Evolutionary conservation across 2,113 vertebrate species (phyloP).

Genomic region (Gymnogyps californianus): DNA sequence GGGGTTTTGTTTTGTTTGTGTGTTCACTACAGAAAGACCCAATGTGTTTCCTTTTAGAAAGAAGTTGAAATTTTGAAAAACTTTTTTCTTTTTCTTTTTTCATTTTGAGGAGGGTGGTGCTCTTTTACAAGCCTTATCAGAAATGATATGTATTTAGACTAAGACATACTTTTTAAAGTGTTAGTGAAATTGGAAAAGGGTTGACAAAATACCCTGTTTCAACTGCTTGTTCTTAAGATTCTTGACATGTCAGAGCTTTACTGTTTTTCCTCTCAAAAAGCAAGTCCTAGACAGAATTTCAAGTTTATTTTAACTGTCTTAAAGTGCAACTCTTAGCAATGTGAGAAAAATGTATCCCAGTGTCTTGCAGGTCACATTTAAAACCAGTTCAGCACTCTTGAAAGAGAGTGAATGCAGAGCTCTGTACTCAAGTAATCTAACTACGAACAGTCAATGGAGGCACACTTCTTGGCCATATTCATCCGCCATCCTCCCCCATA

Average conservation of each 20-base stretch:
- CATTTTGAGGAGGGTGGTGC: background rate
- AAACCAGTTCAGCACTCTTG: background rate
- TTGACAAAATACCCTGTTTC: background rate
- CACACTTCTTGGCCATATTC: background rate
- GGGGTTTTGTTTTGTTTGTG: background rate
- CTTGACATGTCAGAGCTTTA: background rate
- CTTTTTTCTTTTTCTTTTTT: background rate
- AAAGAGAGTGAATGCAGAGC: background rate
- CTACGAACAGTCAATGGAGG: background rate
- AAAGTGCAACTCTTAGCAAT: background rate
- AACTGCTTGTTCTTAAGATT: background rate
- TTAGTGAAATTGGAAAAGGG: background rate
- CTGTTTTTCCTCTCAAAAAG: background rate
- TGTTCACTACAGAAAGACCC: background rate
- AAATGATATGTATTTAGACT: accelerated
- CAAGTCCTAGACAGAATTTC: background rate
- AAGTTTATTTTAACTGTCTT: background rate
- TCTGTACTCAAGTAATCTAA: background rate
- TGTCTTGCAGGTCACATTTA: background rate
- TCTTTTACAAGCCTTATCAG: background rate
- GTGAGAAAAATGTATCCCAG: background rate
- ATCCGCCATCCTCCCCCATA: background rate
- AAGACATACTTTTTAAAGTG: background rate
- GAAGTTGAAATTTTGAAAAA: background rate
- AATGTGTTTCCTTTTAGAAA: background rate